Evolutionary conservation across 2,888 invertebrate genomes (phyloP), one percentile per base, ranked within the genome.

Genomic region (Pseudococcus jackbeardsleyi): DNA sequence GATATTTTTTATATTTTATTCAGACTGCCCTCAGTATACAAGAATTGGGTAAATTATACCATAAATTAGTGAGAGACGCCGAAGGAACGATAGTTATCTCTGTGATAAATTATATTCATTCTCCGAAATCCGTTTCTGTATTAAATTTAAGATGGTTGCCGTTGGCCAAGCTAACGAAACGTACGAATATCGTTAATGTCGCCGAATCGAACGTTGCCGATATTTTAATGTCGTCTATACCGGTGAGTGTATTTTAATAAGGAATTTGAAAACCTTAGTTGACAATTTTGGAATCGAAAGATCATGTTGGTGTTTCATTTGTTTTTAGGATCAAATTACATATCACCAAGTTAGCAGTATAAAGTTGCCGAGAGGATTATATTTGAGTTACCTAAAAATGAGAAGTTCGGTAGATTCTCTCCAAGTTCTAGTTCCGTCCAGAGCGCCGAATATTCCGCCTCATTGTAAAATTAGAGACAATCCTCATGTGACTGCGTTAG

Each of bases 331-430:
- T 89, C 93, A 94, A 91, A 93, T 94, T 77, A 91, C 92, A 48
- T 96, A 95, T 91, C 94, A 95, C 90, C 95, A 97, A 93, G 95
- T 96, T 84, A 97, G 97, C 89, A 94, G 95, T 89, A 94, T 96
- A 88, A 96, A 95, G 90, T 92, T 99, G 85, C 94, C 95, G 1
- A 94, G 95, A 48, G 99, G 99, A 0, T 93, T 99, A 33, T 99
- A 99, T 92, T 93, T 99, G 90, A 97, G 98, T 64, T 99, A 99
- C 92, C 93, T 99, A 89, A 99, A 99, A 92, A 95, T 99, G 93
- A 97, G 98, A 91, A 97, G 97, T 90, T 98, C 98, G 1, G 97
- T 99, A 88, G 99, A 99, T 92, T 95, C 97, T 89, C 96, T 99
- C 82, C 95, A 97, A 91, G 95, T 99, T 12, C 95, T 99, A 82